These are phyloP conservation scores for Epirrhoe alternata DNA, from an alignment of 2,888 invertebrate species.

Conservation along the genomic window DNA sequence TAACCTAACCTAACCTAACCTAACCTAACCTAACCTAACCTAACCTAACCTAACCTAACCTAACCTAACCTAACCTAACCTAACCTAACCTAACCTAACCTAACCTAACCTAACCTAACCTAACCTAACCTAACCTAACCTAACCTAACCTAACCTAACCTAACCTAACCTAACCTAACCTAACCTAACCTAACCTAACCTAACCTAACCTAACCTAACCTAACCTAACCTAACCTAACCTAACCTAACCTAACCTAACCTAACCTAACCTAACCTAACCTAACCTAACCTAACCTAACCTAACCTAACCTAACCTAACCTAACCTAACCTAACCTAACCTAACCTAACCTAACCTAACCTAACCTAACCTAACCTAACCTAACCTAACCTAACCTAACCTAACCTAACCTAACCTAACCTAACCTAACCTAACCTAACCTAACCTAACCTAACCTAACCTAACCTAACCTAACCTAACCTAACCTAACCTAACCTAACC, in stretches of 20 bases:
- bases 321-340: conserved; percentile 35
- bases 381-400: conserved; percentile 28
- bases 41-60: conserved; percentile 39
- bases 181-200: conserved; percentile 28
- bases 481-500: conserved; percentile 39
- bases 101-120: conserved; percentile 33
- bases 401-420: conserved; percentile 33
- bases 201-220: conserved; percentile 33
- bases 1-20: conserved; percentile 38
- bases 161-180: conserved; percentile 40
- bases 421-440: conserved; percentile 40
- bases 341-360: conserved; percentile 35
- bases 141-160: conserved; percentile 40
- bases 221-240: conserved; percentile 39
- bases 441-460: conserved; percentile 40
- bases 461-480: conserved; percentile 40
- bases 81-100: conserved; percentile 39
- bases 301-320: conserved; percentile 38
- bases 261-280: conserved; percentile 35
- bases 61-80: conserved; percentile 40
- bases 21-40: conserved; percentile 39
- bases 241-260: conserved; percentile 35
- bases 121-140: conserved; percentile 41
- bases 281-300: conserved; percentile 35
- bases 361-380: conserved; percentile 36